A percentile compares a stretch with the other conserved stretches of the same genome.
Evolutionary conservation across 1,140 invertebrate species (phyloP).

Genomic region (Asbolus verrucosus): DNA sequence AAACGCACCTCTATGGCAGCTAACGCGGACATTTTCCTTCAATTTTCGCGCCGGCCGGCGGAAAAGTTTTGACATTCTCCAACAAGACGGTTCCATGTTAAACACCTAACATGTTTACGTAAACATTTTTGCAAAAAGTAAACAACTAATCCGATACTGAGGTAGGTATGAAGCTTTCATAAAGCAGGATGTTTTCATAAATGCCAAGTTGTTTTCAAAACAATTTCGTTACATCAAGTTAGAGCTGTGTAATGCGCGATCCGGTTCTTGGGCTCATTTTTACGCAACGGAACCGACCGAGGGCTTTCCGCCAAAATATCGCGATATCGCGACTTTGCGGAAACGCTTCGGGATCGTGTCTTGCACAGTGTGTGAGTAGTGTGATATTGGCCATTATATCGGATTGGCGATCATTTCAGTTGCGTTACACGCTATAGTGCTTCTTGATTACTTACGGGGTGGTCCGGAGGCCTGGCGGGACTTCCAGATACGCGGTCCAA

Average conservation of each 20-base stretch:
- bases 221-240: slow-evolving; percentile 24
- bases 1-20: too few relatives aligned
- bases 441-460: slow-evolving; percentile 38
- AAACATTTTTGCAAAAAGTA: slow-evolving; percentile 20
- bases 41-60: too few relatives aligned
- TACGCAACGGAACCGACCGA: too few relatives aligned
- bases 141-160: not conserved
- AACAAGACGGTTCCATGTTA: too few relatives aligned
- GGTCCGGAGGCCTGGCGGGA: slow-evolving; percentile 30
- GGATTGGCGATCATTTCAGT: slow-evolving; percentile 38
- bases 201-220: slow-evolving; percentile 47
- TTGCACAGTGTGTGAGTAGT: slow-evolving; percentile 32
- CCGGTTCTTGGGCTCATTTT: too few relatives aligned
- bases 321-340: slow-evolving; percentile 5
- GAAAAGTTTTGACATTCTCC: too few relatives aligned
- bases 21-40: too few relatives aligned
- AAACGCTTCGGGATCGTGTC: slow-evolving; percentile 20
- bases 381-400: slow-evolving; percentile 34
- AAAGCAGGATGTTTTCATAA: slow-evolving; percentile 39
- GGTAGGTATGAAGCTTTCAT: slow-evolving; percentile 39
- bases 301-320: too few relatives aligned
- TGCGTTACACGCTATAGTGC: slow-evolving; percentile 36
- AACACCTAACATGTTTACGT: too few relatives aligned
- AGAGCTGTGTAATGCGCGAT: too few relatives aligned
- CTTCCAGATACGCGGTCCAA: slow-evolving; percentile 28